Evolutionary conservation across 1,140 invertebrate genomes (phyloP).

Genomic region (Cardiocondyla obscurior): DNA sequence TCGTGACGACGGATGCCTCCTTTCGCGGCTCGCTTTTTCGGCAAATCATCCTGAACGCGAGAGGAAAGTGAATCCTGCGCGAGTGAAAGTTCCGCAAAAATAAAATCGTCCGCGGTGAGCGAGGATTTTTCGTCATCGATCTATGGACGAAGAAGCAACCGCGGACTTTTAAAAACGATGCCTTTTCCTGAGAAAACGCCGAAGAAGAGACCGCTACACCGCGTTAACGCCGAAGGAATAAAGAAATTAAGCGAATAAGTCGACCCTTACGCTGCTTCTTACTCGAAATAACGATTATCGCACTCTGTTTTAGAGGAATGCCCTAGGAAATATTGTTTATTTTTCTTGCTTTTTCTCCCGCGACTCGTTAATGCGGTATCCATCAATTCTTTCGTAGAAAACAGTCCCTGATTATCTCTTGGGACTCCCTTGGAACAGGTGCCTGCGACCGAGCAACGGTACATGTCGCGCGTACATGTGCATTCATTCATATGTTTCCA

Average conservation of each 20-base stretch:
- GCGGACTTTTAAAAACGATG: not conserved
- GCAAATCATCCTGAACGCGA: not conserved
- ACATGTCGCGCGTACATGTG: not conserved
- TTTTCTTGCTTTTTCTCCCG: not conserved
- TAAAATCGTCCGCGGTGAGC: not conserved
- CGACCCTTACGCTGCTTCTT: too few relatives aligned
- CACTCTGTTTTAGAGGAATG: too few relatives aligned
- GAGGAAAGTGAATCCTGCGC: slow-evolving; percentile 10
- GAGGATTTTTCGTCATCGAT: not conserved
- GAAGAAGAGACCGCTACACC: not conserved
- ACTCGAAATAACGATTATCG: too few relatives aligned
- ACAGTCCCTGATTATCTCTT: not conserved
- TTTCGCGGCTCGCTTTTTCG: not conserved
- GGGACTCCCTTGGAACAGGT: not conserved
- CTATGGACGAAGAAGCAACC: too few relatives aligned
- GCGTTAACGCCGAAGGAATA: too few relatives aligned
- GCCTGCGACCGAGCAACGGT: slow-evolving; percentile 26
- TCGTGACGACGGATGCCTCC: not conserved
- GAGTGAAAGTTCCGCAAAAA: not conserved
- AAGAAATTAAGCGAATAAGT: too few relatives aligned
- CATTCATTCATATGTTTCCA: slow-evolving; percentile 34
- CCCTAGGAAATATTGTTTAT: not conserved
- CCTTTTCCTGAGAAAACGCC: not conserved
- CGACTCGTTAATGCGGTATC: not conserved
- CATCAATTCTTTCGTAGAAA: not conserved